A percentile compares a stretch with the other conserved stretches of the same genome.
phyloP scores from a whole-genome alignment of 1,140 invertebrate species.

The Bradysia coprophila region DNA sequence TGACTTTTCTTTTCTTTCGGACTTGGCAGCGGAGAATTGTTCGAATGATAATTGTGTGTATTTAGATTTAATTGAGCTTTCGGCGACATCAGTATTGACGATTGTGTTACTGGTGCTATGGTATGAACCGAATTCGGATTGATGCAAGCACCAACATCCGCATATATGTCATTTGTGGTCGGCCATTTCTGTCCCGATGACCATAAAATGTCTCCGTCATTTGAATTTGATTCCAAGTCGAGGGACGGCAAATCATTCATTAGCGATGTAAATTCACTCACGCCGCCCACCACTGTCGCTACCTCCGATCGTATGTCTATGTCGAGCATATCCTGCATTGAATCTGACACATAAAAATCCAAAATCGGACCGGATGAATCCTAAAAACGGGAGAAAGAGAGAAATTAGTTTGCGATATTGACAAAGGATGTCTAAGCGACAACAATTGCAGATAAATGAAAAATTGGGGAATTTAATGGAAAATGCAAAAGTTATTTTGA shows the following conservation, averaged over 20 bases:
- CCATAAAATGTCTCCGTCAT: slow-evolving; percentile 31
- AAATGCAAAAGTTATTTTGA: neutral
- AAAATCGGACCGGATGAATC: slow-evolving; percentile 29
- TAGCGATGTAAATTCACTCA: slow-evolving; percentile 32
- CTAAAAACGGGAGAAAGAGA: slow-evolving; percentile 18
- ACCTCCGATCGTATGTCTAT: slow-evolving; percentile 68
- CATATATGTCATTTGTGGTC: slow-evolving; percentile 50
- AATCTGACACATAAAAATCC: slow-evolving; percentile 40
- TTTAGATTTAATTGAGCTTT: slow-evolving; percentile 11
- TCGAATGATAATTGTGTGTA: slow-evolving; percentile 16
- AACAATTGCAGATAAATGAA: neutral
- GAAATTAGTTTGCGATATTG: neutral
- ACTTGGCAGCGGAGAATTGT: slow-evolving; percentile 23
- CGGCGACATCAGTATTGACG: slow-evolving; percentile 10
- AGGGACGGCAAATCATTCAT: slow-evolving; percentile 40
- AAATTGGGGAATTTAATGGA: neutral
- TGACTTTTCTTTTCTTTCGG: slow-evolving; percentile 38
- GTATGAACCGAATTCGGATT: slow-evolving; percentile 52
- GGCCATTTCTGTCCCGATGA: slow-evolving; percentile 35
- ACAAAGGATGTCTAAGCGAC: neutral
- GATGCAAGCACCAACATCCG: slow-evolving; percentile 52
- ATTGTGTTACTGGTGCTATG: slow-evolving; percentile 29
- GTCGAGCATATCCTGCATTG: slow-evolving; percentile 58
- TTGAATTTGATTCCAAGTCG: slow-evolving; percentile 40
- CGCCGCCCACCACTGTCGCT: slow-evolving; percentile 49